Conservation (phyloP, 2,888 invertebrate species). For the Hypomecis punctinalis region DNA sequence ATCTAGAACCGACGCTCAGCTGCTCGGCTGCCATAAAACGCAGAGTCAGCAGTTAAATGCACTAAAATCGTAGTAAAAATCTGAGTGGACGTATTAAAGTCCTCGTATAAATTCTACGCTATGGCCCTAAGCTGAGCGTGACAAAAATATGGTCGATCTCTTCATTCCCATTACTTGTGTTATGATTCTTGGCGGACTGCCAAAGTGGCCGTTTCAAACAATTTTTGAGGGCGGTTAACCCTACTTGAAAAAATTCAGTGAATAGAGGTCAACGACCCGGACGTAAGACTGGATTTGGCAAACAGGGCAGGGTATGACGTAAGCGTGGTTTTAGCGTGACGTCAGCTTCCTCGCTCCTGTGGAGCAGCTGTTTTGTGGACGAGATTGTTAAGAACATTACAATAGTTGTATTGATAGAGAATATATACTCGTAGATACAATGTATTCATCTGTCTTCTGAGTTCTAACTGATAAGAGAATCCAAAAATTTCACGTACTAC, state of each 20-base stretch:
- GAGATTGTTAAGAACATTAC: too few relatives aligned
- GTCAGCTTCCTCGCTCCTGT: neutral
- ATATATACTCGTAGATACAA: too few relatives aligned
- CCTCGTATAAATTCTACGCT: conserved; percentile 28
- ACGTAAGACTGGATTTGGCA: conserved; percentile 9
- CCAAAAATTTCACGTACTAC: too few relatives aligned
- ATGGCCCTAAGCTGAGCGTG: conserved; percentile 35
- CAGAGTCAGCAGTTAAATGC: conserved; percentile 21
- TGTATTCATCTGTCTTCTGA: too few relatives aligned
- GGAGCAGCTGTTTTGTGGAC: neutral
- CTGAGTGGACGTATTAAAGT: conserved; percentile 21
- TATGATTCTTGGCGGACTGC: conserved; percentile 54
- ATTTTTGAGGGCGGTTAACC: conserved; percentile 40
- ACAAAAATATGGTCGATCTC: conserved; percentile 50
- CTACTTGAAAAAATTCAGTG: conserved; percentile 18
- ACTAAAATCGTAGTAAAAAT: conserved; percentile 30
- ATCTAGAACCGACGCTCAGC: neutral
- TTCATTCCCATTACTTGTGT: conserved; percentile 47
- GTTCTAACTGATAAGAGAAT: too few relatives aligned
- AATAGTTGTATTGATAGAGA: too few relatives aligned
- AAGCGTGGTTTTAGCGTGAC: conserved; percentile 6
- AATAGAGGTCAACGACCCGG: conserved; percentile 18
- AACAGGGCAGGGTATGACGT: conserved; percentile 8
- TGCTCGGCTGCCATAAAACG: conserved; percentile 14
- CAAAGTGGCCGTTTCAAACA: conserved; percentile 50